Percentiles rank a stretch among this genome's conserved stretches.
These are phyloP conservation scores for Drosophila micromelanica DNA, from an alignment of 1,140 invertebrate species.

Conservation along the genomic window DNA sequence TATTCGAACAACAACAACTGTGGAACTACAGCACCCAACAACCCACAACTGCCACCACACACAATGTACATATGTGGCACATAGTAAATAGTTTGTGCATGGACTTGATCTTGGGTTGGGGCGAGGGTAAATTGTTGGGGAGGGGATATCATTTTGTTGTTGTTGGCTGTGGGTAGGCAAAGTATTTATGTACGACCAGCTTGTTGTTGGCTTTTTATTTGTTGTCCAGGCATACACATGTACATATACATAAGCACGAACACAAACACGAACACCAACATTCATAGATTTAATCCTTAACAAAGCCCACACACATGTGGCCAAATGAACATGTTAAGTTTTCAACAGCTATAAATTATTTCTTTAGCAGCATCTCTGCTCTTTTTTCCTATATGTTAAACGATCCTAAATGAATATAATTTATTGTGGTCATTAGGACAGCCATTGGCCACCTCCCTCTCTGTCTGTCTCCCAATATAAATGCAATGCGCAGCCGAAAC, in stretches of 20 bases:
- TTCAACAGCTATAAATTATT: constrained; percentile 81
- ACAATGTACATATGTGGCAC: constrained; percentile 45
- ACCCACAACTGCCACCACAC: constrained; percentile 27
- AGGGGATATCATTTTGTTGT: constrained; percentile 30
- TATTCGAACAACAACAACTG: constrained; percentile 56
- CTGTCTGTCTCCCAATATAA: constrained; percentile 8
- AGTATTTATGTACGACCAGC: constrained; percentile 56
- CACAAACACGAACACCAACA: constrained; percentile 25
- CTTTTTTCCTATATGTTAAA: constrained; percentile 70
- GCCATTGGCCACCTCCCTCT: constrained; percentile 2
- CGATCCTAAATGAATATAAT: constrained; percentile 80
- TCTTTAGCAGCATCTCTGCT: constrained; percentile 65
- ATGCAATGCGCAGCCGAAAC: constrained; percentile 12
- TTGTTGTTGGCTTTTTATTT: constrained; percentile 73
- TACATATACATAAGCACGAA: constrained; percentile 33
- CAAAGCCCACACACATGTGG: constrained; percentile 64
- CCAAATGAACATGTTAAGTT: constrained; percentile 81
- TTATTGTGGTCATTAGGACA: constrained; percentile 76
- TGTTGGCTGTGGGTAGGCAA: constrained; percentile 50
- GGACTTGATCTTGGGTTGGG: constrained; percentile 35
- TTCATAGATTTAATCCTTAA: constrained; percentile 39
- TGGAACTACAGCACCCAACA: constrained; percentile 18
- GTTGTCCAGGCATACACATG: constrained; percentile 38
- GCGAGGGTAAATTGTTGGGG: constrained; percentile 35
- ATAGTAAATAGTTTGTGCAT: constrained; percentile 70